A percentile compares a stretch with the other conserved stretches of the same genome.
These are phyloP conservation scores for Paguma larvata DNA, from an alignment of 2,797 vertebrate genomes.

Conservation along the genomic window DNA sequence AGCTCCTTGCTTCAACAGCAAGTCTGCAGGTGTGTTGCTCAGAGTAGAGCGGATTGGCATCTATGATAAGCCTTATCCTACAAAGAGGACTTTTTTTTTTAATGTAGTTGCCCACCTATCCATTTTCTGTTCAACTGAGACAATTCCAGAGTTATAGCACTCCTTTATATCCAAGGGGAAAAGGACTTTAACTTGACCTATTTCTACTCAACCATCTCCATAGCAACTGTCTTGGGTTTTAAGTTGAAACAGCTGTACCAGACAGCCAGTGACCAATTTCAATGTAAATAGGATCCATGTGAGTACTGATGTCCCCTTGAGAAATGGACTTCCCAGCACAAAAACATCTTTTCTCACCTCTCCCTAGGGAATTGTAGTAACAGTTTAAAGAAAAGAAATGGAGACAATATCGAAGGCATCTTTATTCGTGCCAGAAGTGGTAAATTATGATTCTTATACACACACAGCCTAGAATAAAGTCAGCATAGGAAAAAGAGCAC, in stretches of 20 bases:
- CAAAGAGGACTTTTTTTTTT: neutral
- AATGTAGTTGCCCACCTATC: neutral
- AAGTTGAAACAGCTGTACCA: conserved; percentile 81
- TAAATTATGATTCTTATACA: conserved; percentile 31
- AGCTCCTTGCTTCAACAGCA: neutral
- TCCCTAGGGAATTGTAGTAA: conserved; percentile 27
- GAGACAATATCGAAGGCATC: neutral
- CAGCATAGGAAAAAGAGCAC: conserved; percentile 14
- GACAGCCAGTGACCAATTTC: conserved; percentile 63
- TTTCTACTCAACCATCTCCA: conserved; percentile 80
- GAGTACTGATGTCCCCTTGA: neutral
- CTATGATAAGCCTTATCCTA: neutral
- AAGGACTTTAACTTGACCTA: conserved; percentile 63
- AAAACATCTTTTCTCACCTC: neutral
- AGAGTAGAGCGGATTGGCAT: neutral
- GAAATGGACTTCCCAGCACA: neutral
- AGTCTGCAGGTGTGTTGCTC: neutral
- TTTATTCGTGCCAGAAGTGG: conserved; percentile 32
- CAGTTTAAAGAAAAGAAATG: neutral
- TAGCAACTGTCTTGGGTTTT: conserved; percentile 81
- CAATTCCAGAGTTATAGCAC: conserved; percentile 35
- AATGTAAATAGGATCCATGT: conserved; percentile 71
- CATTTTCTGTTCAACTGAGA: conserved; percentile 39
- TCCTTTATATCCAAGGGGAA: neutral
- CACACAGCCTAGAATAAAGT: conserved; percentile 12